phyloP scores from a whole-genome alignment of 2,888 invertebrate species.

The Kryphioiulus occultus region DNA sequence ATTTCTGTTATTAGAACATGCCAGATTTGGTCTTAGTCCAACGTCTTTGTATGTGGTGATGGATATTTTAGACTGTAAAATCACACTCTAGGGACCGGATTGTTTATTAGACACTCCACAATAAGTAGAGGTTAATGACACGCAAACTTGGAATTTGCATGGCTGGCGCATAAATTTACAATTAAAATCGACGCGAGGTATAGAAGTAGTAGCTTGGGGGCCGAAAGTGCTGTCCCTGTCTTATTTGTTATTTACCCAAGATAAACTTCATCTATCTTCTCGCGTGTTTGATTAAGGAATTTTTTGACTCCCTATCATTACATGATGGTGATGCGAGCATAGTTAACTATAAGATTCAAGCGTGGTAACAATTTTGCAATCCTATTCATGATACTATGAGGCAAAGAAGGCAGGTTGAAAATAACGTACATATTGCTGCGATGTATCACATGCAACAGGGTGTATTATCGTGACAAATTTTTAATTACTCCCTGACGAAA shows the following conservation, averaged over 20 bases:
- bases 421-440: background rate
- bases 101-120: background rate
- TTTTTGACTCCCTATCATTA: constrained; percentile 31
- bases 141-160: constrained; percentile 30
- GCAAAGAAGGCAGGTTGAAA: background rate
- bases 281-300: constrained; percentile 30
- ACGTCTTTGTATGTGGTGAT: too few relatives aligned
- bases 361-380: background rate
- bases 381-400: background rate
- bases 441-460: background rate
- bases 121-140: background rate
- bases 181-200: constrained; percentile 25
- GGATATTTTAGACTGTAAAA: too few relatives aligned
- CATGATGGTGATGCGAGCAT: background rate
- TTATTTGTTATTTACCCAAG: constrained; percentile 36
- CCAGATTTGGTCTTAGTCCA: too few relatives aligned
- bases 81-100: background rate
- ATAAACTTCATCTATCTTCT: constrained; percentile 24
- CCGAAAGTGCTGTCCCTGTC: background rate
- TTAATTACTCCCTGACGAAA: background rate
- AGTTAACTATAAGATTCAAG: background rate
- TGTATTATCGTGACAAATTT: background rate
- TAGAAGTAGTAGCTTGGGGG: background rate
- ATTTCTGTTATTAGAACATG: too few relatives aligned
- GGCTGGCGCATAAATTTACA: constrained; percentile 13